A percentile compares a stretch with the other conserved stretches of the same genome.
These are phyloP conservation scores for Scaptomyza caliginosa DNA, from an alignment of 2,888 invertebrate species.

Conservation along the genomic window DNA sequence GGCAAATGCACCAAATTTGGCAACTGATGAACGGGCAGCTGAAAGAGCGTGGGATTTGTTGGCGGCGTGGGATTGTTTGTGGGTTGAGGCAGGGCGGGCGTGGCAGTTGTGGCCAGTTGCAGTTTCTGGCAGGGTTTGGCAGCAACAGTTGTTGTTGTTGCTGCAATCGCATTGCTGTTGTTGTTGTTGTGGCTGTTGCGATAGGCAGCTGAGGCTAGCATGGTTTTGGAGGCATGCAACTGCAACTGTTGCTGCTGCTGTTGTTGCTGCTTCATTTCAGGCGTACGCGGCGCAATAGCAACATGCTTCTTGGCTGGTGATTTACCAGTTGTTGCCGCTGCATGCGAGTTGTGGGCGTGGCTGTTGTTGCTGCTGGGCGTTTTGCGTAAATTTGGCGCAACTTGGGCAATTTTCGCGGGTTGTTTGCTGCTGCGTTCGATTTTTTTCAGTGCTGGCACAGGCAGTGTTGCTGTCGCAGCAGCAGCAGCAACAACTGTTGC, in stretches of 20 bases:
- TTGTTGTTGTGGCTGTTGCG: conserved; percentile 23
- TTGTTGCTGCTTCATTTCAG: conserved; percentile 81
- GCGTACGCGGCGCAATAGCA: conserved; percentile 83
- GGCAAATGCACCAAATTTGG: conserved; percentile 88
- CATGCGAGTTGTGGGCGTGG: conserved; percentile 75
- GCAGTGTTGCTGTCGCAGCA: conserved; percentile 48
- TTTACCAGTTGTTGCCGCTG: conserved; percentile 75
- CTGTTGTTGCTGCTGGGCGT: conserved; percentile 73
- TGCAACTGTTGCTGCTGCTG: conserved; percentile 63
- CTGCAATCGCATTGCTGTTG: conserved; percentile 22
- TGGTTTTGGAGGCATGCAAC: conserved; percentile 47
- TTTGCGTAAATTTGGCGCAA: conserved; percentile 84
- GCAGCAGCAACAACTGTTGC: conserved; percentile 43
- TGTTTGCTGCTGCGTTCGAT: conserved; percentile 83
- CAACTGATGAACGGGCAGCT: conserved; percentile 86
- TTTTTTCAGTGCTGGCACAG: conserved; percentile 83
- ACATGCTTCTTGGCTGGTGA: conserved; percentile 84
- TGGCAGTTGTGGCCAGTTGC: conserved; percentile 40
- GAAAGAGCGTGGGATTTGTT: conserved; percentile 84
- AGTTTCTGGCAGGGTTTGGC: conserved; percentile 47
- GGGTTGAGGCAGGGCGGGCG: conserved; percentile 18
- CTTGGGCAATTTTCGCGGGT: conserved; percentile 84
- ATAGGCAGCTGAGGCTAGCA: conserved; percentile 42
- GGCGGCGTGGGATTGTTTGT: conserved; percentile 37
- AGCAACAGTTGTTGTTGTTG: conserved; percentile 33